Percentiles rank a stretch among this genome's conserved stretches.
Conservation (phyloP, 1,140 invertebrate species). For the Caerostris extrusa region DNA sequence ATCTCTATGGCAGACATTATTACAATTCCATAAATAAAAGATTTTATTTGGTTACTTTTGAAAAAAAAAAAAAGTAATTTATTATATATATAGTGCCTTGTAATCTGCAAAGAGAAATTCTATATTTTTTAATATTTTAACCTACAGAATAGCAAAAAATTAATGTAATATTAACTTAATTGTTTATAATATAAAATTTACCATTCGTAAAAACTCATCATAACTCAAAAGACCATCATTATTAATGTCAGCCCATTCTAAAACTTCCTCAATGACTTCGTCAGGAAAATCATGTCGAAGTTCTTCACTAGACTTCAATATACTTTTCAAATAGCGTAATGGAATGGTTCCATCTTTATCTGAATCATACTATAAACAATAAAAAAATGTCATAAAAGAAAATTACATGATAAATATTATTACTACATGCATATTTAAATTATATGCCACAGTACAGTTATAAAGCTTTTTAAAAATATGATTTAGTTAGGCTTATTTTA, state of each 20-base stretch:
- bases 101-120: neutral
- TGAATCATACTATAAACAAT: slow-evolving; percentile 86
- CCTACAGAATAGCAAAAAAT: neutral
- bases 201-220: slow-evolving; percentile 90
- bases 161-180: neutral
- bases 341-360: slow-evolving; percentile 89
- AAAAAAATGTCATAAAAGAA: too few species aligned
- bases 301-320: slow-evolving; percentile 85
- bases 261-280: slow-evolving; percentile 87
- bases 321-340: slow-evolving; percentile 86
- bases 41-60: neutral
- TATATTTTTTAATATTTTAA: neutral
- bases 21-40: neutral
- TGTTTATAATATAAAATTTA: slow-evolving; percentile 79
- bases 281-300: slow-evolving; percentile 87
- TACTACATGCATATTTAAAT: neutral
- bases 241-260: slow-evolving; percentile 87
- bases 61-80: neutral
- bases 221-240: slow-evolving; percentile 88
- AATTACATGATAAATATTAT: neutral
- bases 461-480: too few species aligned
- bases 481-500: too few species aligned
- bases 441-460: neutral
- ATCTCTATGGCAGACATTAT: neutral
- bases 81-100: too few species aligned